Evolutionary conservation across 2,888 invertebrate genomes (phyloP).

Genomic region (Seira musarum): DNA sequence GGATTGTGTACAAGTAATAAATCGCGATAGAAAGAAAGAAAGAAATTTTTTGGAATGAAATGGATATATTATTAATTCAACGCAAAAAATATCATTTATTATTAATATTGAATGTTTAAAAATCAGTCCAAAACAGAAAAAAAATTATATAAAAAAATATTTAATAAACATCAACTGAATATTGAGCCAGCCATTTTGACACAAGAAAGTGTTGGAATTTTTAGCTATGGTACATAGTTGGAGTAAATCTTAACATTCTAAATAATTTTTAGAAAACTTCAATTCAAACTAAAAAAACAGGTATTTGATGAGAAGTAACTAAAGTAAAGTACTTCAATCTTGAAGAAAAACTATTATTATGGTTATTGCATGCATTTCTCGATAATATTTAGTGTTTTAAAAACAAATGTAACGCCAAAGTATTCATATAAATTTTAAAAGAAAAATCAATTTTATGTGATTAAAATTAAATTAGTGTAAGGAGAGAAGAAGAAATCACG

Average conservation of each 20-base stretch:
- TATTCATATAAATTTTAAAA: neutral
- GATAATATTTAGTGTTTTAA: no score
- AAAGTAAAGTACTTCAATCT: neutral
- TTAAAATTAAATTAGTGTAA: neutral
- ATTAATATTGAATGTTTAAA: neutral
- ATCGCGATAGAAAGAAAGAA: neutral
- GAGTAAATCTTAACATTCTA: neutral
- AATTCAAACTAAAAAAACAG: neutral
- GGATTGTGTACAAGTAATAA: neutral
- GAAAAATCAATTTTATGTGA: neutral
- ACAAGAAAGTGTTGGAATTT: neutral
- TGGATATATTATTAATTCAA: neutral
- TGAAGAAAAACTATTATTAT: neutral
- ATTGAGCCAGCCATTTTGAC: constrained; percentile 2
- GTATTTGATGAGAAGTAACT: neutral
- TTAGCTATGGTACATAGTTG: neutral
- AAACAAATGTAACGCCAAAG: no score
- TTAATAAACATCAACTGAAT: neutral
- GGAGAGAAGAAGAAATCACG: neutral
- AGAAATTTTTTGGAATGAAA: neutral
- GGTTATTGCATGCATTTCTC: no score
- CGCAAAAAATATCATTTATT: neutral
- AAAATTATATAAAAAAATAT: neutral
- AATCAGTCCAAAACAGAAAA: neutral
- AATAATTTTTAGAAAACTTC: neutral